These are phyloP conservation scores for Amyelois transitella DNA, from an alignment of 1,140 invertebrate genomes.

Conservation along the genomic window DNA sequence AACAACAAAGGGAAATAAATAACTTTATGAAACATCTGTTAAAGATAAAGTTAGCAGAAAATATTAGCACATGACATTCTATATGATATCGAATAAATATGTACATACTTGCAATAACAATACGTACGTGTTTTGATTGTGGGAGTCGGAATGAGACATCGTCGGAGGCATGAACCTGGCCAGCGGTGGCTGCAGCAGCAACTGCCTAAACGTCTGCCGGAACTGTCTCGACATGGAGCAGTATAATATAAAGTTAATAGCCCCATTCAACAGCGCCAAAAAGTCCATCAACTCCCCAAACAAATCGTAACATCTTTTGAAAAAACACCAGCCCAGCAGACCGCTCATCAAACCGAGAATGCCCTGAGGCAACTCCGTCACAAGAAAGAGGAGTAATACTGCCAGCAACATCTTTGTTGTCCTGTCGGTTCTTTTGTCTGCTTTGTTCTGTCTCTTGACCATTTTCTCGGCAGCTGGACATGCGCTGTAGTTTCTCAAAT, in stretches of 20 bases:
- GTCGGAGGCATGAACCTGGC: slow-evolving; percentile 33
- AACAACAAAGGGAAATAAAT: too few relatives aligned
- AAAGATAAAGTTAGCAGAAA: background rate
- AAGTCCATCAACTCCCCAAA: slow-evolving; percentile 95
- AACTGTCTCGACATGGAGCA: slow-evolving; percentile 96
- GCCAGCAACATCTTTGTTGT: slow-evolving; percentile 94
- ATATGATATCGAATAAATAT: slow-evolving; percentile 7
- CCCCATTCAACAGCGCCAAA: slow-evolving; percentile 91
- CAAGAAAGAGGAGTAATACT: slow-evolving; percentile 87
- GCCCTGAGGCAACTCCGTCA: slow-evolving; percentile 91
- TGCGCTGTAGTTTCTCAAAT: slow-evolving; percentile 65
- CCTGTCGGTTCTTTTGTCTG: slow-evolving; percentile 79
- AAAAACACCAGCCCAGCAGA: slow-evolving; percentile 82
- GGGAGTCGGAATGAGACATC: slow-evolving; percentile 56
- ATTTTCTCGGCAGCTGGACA: slow-evolving; percentile 67
- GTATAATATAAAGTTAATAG: slow-evolving; percentile 95
- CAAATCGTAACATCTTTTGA: slow-evolving; percentile 82
- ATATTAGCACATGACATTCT: slow-evolving; percentile 1
- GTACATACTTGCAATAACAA: background rate
- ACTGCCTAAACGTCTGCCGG: slow-evolving; percentile 86
- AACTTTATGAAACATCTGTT: background rate
- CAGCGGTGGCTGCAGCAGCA: slow-evolving; percentile 78
- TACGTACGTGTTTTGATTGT: slow-evolving; percentile 59
- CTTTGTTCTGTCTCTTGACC: slow-evolving; percentile 79
- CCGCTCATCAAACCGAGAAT: slow-evolving; percentile 83